A percentile compares a stretch with the other conserved stretches of the same genome.
These are phyloP conservation scores for Tapirus terrestris DNA, from an alignment of 2,113 vertebrate species.

Conservation along the genomic window DNA sequence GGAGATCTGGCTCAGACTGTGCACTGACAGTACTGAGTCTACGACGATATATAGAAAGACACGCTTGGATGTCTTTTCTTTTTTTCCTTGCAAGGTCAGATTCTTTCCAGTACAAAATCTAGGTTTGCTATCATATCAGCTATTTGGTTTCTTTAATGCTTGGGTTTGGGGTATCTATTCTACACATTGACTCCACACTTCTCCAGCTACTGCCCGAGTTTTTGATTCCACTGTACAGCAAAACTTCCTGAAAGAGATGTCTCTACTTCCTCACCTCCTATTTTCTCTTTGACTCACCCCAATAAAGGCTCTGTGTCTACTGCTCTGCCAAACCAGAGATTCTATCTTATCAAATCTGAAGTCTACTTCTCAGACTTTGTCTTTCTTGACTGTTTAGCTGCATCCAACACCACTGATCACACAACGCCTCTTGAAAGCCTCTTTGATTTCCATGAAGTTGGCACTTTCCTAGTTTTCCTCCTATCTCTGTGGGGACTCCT, in stretches of 20 bases:
- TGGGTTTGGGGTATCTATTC: background rate
- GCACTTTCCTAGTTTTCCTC: background rate
- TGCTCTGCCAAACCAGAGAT: background rate
- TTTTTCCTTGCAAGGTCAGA: background rate
- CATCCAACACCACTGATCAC: background rate
- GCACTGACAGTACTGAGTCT: background rate
- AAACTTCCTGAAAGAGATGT: background rate
- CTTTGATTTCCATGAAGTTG: background rate
- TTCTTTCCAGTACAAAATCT: conserved; percentile 7
- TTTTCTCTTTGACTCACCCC: background rate
- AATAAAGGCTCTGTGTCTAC: background rate
- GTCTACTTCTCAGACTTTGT: background rate
- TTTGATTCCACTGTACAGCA: background rate
- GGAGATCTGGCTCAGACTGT: background rate
- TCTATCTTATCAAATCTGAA: background rate
- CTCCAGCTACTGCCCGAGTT: background rate
- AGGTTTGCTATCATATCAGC: background rate
- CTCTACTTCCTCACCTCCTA: background rate
- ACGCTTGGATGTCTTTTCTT: background rate
- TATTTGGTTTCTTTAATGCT: background rate
- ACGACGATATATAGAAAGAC: background rate
- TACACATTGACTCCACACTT: background rate
- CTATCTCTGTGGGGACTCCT: background rate
- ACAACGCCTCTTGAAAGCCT: background rate
- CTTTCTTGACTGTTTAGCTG: background rate